Evolutionary conservation across 2,888 invertebrate species (phyloP).

Genomic region (Clunio marinus): DNA sequence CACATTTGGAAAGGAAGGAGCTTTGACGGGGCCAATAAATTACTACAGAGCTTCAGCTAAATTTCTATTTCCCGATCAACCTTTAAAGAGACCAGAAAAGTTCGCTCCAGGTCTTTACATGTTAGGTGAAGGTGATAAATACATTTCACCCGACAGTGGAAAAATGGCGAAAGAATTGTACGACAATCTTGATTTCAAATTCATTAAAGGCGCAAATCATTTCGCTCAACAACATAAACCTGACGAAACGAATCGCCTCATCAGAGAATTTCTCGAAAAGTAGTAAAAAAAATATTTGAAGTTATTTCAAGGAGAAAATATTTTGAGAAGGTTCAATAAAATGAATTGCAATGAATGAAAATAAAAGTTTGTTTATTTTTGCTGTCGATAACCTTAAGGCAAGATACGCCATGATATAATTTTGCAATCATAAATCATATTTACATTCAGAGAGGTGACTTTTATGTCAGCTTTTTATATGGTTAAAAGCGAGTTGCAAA

Average conservation of each 20-base stretch:
- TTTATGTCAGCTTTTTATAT: too few species aligned
- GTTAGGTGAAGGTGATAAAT: conserved; percentile 53
- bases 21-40: conserved; percentile 56
- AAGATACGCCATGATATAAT: too few species aligned
- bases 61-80: conserved; percentile 40
- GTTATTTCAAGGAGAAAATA: too few species aligned
- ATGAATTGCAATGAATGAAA: too few species aligned
- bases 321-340: too few species aligned
- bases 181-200: conserved; percentile 50
- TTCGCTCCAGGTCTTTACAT: conserved; percentile 52
- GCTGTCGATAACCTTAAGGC: too few species aligned
- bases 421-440: too few species aligned
- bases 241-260: conserved; percentile 53
- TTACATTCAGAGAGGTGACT: too few species aligned
- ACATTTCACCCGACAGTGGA: conserved; percentile 46
- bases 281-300: conserved; percentile 4
- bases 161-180: conserved; percentile 51
- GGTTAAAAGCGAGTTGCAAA: too few species aligned
- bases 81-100: conserved; percentile 44
- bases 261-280: conserved; percentile 51
- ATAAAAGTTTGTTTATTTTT: too few species aligned
- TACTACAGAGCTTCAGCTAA: conserved; percentile 56
- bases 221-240: conserved; percentile 58
- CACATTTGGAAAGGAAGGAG: conserved; percentile 55
- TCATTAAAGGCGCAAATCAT: conserved; percentile 53